phyloP scores from a whole-genome alignment of 2,797 vertebrate species.

The Coracias cyanogaster region DNA sequence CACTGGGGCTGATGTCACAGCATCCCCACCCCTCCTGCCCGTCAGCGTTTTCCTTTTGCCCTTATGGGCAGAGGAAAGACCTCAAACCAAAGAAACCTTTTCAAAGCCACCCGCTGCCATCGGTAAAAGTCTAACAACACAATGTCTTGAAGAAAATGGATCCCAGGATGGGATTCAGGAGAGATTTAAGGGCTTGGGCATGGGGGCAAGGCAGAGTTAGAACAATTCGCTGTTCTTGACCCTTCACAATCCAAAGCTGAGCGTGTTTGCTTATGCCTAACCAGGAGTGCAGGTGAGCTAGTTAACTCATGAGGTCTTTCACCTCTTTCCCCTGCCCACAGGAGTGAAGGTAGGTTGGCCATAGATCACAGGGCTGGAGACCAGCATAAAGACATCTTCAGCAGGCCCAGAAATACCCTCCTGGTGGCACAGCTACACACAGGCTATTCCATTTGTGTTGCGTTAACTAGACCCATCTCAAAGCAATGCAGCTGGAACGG shows the following conservation, averaged over 20 bases:
- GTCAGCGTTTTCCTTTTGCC: neutral
- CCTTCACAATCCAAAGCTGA: fast-evolving
- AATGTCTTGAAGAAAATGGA: neutral
- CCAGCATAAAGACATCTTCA: neutral
- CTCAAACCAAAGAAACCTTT: neutral
- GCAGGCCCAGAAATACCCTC: neutral
- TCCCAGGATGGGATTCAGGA: neutral
- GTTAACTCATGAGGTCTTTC: neutral
- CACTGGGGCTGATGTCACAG: neutral
- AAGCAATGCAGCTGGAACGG: neutral
- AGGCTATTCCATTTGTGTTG: fast-evolving
- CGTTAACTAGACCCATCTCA: neutral
- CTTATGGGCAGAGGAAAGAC: neutral
- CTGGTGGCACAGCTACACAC: fast-evolving
- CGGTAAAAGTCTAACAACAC: neutral
- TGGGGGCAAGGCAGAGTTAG: neutral
- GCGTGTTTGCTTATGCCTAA: neutral
- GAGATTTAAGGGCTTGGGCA: neutral
- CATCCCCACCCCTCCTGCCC: neutral
- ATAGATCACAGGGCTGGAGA: fast-evolving
- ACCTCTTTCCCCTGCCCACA: too few relatives aligned
- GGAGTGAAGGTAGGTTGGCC: neutral
- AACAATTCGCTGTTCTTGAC: neutral
- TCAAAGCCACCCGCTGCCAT: neutral
- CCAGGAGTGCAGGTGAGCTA: fast-evolving